These are phyloP conservation scores for Scaptomyza polygonia DNA, from an alignment of 2,888 invertebrate species.

Conservation along the genomic window DNA sequence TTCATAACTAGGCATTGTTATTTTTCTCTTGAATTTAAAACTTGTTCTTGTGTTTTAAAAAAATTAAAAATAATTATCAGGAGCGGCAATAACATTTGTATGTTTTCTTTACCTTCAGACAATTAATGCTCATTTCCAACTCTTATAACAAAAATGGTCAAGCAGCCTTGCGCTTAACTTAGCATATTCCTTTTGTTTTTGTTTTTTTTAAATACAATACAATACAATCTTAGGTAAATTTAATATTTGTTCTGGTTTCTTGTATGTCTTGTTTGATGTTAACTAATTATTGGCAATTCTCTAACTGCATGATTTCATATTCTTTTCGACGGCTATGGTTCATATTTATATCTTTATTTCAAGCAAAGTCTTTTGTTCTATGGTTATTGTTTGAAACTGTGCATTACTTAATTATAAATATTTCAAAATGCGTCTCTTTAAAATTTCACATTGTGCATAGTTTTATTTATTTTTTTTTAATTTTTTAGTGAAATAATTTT, in stretches of 20 bases:
- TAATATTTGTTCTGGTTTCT: constrained; percentile 56
- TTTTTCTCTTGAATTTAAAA: constrained; percentile 33
- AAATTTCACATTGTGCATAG: constrained; percentile 65
- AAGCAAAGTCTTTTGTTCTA: constrained; percentile 79
- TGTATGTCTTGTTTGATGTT: constrained; percentile 41
- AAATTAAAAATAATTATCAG: constrained; percentile 70
- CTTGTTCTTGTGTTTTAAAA: constrained; percentile 52
- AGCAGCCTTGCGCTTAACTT: constrained; percentile 45
- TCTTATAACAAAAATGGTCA: constrained; percentile 73
- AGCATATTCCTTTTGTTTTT: constrained; percentile 38
- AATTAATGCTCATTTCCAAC: constrained; percentile 30
- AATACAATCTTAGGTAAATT: constrained; percentile 78
- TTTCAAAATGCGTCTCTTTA: constrained; percentile 63
- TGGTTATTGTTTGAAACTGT: constrained; percentile 64
- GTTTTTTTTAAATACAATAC: constrained; percentile 34
- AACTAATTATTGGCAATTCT: constrained; percentile 78
- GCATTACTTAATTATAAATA: constrained; percentile 54
- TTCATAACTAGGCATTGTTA: constrained; percentile 68
- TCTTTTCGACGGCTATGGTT: constrained; percentile 39
- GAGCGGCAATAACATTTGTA: constrained; percentile 71
- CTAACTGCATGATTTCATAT: constrained; percentile 69
- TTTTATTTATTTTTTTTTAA: constrained; percentile 20
- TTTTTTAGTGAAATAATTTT: constrained; percentile 38
- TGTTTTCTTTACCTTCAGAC: constrained; percentile 18
- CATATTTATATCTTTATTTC: constrained; percentile 46